Evolutionary conservation across 2,113 vertebrate species (phyloP).

Genomic region (Podilymbus podiceps): DNA sequence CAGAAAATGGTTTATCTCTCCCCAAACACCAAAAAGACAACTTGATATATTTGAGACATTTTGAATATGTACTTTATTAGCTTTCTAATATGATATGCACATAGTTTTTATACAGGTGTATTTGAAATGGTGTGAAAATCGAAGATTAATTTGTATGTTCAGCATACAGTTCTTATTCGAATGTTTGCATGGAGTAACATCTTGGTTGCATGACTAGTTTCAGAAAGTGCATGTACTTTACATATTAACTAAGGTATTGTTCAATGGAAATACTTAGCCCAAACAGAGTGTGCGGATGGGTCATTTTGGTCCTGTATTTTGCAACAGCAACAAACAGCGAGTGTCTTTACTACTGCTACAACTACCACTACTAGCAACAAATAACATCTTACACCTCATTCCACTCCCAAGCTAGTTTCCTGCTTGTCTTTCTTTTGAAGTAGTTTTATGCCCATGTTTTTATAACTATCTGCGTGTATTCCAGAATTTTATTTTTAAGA

Average conservation of each 20-base stretch:
- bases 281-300: neutral
- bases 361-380: neutral
- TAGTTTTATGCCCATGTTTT: neutral
- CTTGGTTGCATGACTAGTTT: neutral
- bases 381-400: neutral
- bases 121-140: neutral
- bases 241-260: neutral
- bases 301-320: neutral
- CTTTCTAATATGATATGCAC: neutral
- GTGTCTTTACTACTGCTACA: neutral
- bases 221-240: neutral
- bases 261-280: neutral
- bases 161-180: neutral
- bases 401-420: neutral
- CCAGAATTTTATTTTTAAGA: constrained; percentile 28
- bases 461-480: neutral
- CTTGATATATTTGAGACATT: neutral
- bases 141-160: neutral
- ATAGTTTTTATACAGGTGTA: neutral
- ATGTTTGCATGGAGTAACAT: neutral
- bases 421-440: constrained; percentile 8
- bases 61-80: neutral
- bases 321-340: neutral
- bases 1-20: neutral
- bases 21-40: neutral